Percentiles rank a stretch among this genome's conserved stretches.
Evolutionary conservation across 2,888 invertebrate species (phyloP).

Genomic region (Parnassius apollo): DNA sequence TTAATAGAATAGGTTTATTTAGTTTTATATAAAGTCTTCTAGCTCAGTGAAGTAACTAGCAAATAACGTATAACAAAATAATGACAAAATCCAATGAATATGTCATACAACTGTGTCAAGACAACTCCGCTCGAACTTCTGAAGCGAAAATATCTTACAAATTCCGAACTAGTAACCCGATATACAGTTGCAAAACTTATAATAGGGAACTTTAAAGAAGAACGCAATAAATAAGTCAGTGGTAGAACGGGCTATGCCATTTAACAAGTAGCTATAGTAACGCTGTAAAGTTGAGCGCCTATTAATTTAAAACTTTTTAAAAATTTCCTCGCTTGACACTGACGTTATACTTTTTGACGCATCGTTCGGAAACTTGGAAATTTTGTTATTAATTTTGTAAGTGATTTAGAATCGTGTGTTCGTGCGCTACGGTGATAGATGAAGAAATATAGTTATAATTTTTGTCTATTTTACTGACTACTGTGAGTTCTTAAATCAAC

Average conservation of each 20-base stretch:
- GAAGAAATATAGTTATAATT: background rate
- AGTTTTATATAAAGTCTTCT: no score
- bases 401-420: constrained; percentile 4
- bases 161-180: no score
- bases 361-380: constrained; percentile 16
- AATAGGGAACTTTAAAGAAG: constrained; percentile 47
- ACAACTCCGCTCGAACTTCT: constrained; percentile 33
- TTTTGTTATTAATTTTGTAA: constrained; percentile 7
- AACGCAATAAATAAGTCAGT: constrained; percentile 31
- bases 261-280: constrained; percentile 14
- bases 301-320: constrained; percentile 28
- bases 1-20: no score
- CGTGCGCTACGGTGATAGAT: background rate
- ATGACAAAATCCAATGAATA: background rate
- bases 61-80: background rate
- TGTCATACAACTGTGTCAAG: constrained; percentile 43
- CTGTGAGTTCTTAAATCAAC: no score
- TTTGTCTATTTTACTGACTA: background rate
- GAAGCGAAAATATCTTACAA: no score
- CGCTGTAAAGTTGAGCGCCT: constrained; percentile 28
- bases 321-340: constrained; percentile 27
- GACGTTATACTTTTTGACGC: constrained; percentile 8
- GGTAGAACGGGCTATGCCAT: constrained; percentile 15
- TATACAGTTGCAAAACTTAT: constrained; percentile 35
- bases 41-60: background rate